Evolutionary conservation across 64 coral and sea anemone species (phyloP).

Genomic region (Porites lutea): DNA sequence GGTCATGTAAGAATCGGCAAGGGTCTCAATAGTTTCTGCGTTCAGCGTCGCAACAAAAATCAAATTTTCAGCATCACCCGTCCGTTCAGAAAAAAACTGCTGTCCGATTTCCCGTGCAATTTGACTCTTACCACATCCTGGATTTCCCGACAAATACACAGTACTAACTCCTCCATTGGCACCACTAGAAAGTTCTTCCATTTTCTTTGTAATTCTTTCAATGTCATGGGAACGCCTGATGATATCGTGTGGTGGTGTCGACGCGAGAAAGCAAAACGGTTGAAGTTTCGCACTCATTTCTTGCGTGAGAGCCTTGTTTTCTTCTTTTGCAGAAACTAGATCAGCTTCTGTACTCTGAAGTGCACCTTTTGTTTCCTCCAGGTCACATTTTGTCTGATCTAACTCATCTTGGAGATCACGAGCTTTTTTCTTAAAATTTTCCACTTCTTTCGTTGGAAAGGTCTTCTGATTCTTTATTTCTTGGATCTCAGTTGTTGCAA

Average conservation of each 20-base stretch:
- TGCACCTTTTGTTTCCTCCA: too few relatives aligned
- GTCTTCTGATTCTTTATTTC: too few relatives aligned
- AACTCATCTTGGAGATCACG: too few relatives aligned
- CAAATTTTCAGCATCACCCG: not conserved
- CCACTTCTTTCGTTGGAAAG: too few relatives aligned
- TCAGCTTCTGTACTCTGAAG: not conserved
- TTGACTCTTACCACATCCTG: not conserved
- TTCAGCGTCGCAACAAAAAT: not conserved
- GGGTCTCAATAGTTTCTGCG: not conserved
- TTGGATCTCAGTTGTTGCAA: too few relatives aligned
- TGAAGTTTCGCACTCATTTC: not conserved
- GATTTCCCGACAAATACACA: too few relatives aligned
- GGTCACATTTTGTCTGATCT: too few relatives aligned
- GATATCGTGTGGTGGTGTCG: not conserved
- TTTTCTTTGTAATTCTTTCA: too few relatives aligned
- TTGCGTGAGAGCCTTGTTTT: not conserved
- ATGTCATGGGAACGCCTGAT: not conserved
- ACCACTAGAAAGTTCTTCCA: not conserved
- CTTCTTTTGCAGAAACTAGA: not conserved
- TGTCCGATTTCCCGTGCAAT: not conserved
- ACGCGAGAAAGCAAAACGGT: not conserved
- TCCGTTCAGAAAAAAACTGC: not conserved
- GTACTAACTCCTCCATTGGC: not conserved
- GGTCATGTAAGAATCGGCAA: slow-evolving; percentile 3
- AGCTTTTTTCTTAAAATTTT: too few relatives aligned